phyloP scores from a whole-genome alignment of 2,888 invertebrate species.

The Anthophora plumipes region DNA sequence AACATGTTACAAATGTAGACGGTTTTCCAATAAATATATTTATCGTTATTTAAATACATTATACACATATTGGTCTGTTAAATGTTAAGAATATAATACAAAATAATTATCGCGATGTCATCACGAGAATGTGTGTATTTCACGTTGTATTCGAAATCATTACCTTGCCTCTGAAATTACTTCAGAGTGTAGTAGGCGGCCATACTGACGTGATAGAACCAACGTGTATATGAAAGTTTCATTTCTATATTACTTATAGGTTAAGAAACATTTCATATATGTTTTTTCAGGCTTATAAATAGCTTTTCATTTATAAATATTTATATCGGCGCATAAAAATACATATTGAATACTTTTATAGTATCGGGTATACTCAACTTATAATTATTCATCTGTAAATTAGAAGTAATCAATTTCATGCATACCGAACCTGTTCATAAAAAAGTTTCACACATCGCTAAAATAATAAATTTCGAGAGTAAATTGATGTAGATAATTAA shows the following conservation, averaged over 20 bases:
- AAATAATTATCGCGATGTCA: constrained; percentile 20
- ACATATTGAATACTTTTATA: neutral
- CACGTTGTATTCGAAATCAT: constrained; percentile 30
- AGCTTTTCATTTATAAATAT: neutral
- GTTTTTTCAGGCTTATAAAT: neutral
- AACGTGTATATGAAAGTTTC: neutral
- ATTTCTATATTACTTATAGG: neutral
- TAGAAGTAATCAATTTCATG: neutral
- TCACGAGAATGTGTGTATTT: constrained; percentile 7
- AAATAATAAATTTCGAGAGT: neutral
- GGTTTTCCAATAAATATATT: neutral
- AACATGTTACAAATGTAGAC: neutral
- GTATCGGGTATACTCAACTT: neutral
- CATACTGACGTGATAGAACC: constrained; percentile 46
- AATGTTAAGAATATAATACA: constrained; percentile 1
- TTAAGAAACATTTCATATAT: neutral
- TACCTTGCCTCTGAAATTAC: constrained; percentile 67
- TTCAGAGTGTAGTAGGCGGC: constrained; percentile 65
- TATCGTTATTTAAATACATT: neutral
- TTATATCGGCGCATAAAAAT: neutral
- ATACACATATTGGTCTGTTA: neutral
- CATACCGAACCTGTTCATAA: neutral
- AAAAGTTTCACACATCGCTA: neutral
- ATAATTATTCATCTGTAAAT: neutral
- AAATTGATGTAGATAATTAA: neutral